phyloP scores from a whole-genome alignment of 2,888 invertebrate species.

The Dugesia japonica region DNA sequence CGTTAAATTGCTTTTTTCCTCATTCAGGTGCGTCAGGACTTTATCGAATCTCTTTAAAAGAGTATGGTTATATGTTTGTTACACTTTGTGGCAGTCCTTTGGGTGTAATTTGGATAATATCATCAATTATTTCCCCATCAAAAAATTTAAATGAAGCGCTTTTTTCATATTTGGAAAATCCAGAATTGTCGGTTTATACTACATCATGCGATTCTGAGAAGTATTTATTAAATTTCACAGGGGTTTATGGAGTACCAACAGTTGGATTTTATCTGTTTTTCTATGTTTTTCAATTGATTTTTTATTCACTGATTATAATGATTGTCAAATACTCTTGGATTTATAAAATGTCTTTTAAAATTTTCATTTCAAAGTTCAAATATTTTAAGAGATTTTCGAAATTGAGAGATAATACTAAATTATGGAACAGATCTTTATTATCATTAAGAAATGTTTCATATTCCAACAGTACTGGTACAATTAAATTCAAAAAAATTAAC shows the following conservation, averaged over 20 bases:
- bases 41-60: not conserved
- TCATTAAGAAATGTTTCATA: not conserved
- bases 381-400: not conserved
- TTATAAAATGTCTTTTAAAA: not conserved
- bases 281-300: not conserved
- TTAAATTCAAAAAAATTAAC: not conserved
- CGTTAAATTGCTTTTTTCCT: too few species aligned
- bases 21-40: not conserved
- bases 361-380: not conserved
- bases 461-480: not conserved
- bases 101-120: not conserved
- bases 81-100: not conserved
- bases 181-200: not conserved
- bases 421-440: not conserved
- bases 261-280: not conserved
- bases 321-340: not conserved
- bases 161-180: not conserved
- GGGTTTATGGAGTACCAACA: too few species aligned
- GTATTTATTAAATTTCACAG: too few species aligned
- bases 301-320: not conserved
- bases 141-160: not conserved
- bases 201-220: not conserved
- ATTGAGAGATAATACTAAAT: not conserved
- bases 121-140: not conserved
- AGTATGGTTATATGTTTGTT: not conserved